phyloP scores from a whole-genome alignment of 2,113 vertebrate genomes.

The Phoxinus phoxinus region DNA sequence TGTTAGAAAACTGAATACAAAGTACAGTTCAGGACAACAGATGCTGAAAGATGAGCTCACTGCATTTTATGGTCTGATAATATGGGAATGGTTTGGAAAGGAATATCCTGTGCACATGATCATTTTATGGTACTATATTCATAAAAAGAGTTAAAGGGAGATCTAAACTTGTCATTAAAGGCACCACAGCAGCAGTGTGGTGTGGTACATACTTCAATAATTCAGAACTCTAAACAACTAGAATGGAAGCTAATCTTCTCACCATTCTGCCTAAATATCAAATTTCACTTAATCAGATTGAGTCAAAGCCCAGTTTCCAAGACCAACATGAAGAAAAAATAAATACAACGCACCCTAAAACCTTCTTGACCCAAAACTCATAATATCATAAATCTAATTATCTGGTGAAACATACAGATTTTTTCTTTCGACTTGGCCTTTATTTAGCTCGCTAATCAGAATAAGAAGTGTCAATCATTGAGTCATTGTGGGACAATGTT shows the following conservation, averaged over 20 bases:
- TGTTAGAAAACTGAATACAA: not conserved
- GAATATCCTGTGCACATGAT: not conserved
- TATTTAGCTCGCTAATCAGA: not conserved
- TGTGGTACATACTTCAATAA: not conserved
- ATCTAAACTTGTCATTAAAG: not conserved
- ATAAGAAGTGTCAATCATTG: not conserved
- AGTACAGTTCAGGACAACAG: not conserved
- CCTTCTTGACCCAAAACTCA: not conserved
- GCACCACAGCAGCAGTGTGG: not conserved
- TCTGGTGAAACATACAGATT: not conserved
- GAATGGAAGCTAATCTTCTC: not conserved
- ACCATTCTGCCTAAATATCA: not conserved
- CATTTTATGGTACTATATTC: not conserved
- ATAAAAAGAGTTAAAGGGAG: not conserved
- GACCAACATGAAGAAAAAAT: not conserved
- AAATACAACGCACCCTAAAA: not conserved
- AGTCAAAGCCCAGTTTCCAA: not conserved
- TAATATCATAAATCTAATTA: not conserved
- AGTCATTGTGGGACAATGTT: not conserved
- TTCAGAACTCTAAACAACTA: not conserved
- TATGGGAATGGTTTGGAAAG: not conserved
- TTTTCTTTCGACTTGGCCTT: not conserved
- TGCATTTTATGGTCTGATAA: not conserved
- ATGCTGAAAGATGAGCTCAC: constrained; percentile 2
- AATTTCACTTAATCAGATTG: constrained; percentile 18